Conservation (phyloP, 2,113 vertebrate genomes). For the human (Homo sapiens) region DNA sequence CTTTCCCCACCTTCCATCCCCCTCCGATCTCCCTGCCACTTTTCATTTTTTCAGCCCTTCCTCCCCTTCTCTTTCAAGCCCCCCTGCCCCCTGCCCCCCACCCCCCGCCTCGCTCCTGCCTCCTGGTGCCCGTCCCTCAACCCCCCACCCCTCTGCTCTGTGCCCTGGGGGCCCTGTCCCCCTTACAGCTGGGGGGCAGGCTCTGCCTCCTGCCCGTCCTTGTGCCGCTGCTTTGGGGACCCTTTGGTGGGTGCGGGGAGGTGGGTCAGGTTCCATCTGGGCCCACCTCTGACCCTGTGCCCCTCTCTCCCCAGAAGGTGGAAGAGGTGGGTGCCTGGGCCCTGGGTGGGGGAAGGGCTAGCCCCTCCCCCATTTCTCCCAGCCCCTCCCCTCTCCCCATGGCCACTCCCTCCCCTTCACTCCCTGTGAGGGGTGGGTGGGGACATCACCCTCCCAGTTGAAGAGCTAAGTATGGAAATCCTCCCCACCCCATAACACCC, state of each 20-base stretch:
- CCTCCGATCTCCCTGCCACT: no score
- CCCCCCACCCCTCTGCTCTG: background rate
- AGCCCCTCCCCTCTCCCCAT: constrained; percentile 67
- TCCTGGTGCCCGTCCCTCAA: background rate
- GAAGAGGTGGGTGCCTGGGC: constrained; percentile 81
- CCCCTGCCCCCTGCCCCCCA: background rate
- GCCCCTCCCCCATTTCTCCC: constrained; percentile 67
- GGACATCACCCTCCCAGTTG: constrained; percentile 57
- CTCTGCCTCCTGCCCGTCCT: constrained; percentile 70
- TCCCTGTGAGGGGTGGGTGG: constrained; percentile 57
- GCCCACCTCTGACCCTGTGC: constrained; percentile 61
- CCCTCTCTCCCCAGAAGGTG: constrained; percentile 82
- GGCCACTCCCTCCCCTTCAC: constrained; percentile 56
- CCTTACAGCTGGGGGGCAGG: constrained; percentile 75
- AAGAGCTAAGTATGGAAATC: constrained; percentile 80
- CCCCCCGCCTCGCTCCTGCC: constrained; percentile 44
- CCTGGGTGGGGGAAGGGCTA: constrained; percentile 69
- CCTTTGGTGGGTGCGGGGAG: constrained; percentile 19
- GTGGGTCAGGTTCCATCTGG: background rate
- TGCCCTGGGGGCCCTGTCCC: constrained; percentile 72
- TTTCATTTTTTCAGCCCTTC: background rate
- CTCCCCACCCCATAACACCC: background rate
- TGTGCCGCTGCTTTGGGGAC: constrained; percentile 60
- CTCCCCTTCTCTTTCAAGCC: background rate
- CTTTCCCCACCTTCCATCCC: background rate